phyloP scores from a whole-genome alignment of 2,888 invertebrate species.

The Ypsolopha sequella region DNA sequence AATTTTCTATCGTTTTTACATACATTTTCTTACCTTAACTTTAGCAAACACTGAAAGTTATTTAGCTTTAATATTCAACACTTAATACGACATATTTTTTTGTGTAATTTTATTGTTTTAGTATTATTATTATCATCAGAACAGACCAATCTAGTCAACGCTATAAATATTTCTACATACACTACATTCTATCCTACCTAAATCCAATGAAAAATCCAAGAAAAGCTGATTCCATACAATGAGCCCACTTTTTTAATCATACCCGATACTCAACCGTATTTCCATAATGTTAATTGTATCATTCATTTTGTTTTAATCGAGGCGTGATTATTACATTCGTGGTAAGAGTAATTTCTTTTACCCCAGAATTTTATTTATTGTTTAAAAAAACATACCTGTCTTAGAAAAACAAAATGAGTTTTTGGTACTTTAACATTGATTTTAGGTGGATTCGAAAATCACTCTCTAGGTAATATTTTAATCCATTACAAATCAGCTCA shows the following conservation, averaged over 20 bases:
- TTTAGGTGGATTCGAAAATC: no score
- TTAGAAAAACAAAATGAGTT: no score
- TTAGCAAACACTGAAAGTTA: slow-evolving; percentile 39
- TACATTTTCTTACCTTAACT: no score
- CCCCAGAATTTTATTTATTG: no score
- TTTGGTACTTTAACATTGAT: no score
- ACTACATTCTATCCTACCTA: slow-evolving; percentile 20
- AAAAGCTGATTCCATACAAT: slow-evolving; percentile 5
- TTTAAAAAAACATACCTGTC: no score
- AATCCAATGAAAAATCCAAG: slow-evolving; percentile 12
- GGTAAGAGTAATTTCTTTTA: no score
- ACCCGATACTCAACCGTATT: neutral
- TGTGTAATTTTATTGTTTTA: slow-evolving; percentile 24
- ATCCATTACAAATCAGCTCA: no score
- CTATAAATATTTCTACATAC: slow-evolving; percentile 28
- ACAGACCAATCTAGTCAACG: slow-evolving; percentile 41
- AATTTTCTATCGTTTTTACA: no score
- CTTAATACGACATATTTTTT: slow-evolving; percentile 36
- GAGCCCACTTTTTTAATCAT: neutral
- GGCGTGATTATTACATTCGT: no score
- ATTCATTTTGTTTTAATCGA: no score
- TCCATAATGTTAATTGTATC: neutral
- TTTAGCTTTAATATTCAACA: slow-evolving; percentile 56
- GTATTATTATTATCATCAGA: slow-evolving; percentile 33
- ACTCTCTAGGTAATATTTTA: no score